Base-by-base conservation (phyloP, 2,888 invertebrate species). In the Volucella zonaria region DNA sequence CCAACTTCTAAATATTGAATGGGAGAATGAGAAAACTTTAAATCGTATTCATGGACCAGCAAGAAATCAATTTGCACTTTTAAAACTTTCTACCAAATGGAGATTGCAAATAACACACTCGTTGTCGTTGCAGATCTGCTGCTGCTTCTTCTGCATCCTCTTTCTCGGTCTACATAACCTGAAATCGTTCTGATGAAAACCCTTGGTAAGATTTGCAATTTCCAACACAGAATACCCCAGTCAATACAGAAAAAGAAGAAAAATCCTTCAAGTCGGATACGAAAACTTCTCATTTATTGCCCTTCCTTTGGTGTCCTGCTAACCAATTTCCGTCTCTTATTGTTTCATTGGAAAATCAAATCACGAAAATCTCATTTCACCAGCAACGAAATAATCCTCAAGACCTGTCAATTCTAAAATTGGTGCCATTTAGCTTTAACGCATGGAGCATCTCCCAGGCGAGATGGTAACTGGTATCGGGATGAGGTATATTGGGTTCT, bases 11-110 rank as follows among this genome's bases (percentile, higher is more conserved):
- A 76, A 83, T 76, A 80, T 71, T 80, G 75, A 80, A 80, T 62
- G 52, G 4, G 31, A 43, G 81, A 85, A 85, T 85, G 85, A 68
- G 81, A 77, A 85, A 85, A 85, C 85, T 85, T 85, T 81, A 81
- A 85, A 81, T 85, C 85, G 80, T 81, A 81, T 85, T 81, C 85
- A 85, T 85, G 61, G 52, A 76, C 23, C 56, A 67, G 67, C 61
- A 64, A 68, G 73, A 64, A 81, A 85, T 85, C 81, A 77, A 85
- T 77, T 85, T 85, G 68, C 76, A 77, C 80, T 81, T 77, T 51
- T 14, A 23, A 68, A 83, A 80, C 68, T 70, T 80, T 83, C n/a
- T 47, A 31, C 31, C 31, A 67, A 83, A 83, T 75, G 75, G 47
- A 67, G 51, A 75, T 71, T 49, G 62, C 76, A 73, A 74, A 73